Base-by-base conservation (phyloP, 1,140 invertebrate species). In the Drosophila bipectinata region DNA sequence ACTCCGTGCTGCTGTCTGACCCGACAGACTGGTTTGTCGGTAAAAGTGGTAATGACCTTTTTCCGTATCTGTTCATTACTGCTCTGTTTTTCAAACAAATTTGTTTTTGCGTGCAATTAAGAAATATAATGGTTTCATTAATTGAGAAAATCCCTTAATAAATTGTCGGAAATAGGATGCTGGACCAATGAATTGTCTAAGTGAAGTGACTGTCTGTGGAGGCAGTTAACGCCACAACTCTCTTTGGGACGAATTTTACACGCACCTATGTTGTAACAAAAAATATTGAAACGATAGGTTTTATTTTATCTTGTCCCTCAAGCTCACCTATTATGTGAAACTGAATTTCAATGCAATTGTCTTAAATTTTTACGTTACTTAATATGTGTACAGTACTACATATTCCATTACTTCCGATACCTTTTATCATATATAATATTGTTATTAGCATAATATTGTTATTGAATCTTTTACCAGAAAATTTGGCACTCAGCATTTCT, bases 311-410 rank as follows among this genome's bases (percentile, higher is more conserved):
- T 18, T 18, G 18, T 18, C 18, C 18, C 18, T 18, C 18, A 18
- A 18, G 18, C 18, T 18, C 18, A 18, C 18, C 18, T 18, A 18
- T 18, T 18, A 61, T 34, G 44, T 71, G 8, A 71, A 71, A 63
- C 68, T 28, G 28, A 57, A 57, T 47, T n/a, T 64, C 54, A 56
- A 39, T 53, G 51, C 30, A 63, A 55, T 47, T 6, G 18, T 48
- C 26, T 4, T 55, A 9, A 54, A 63, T 48, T 30, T 63, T 55
- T 45, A 63, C 52, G 3, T 54, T 62, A 49, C 44, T 62, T 32
- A 62, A 55, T 10, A 69, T 28, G 41, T 69, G 66, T 32, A 32
- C 7, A 32, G 30, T 32, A 32, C 30, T 26, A 26, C 26, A 26
- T 26, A 26, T 26, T 26, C 26, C 26, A 26, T 26, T 26, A 6